Percentiles rank a stretch among this genome's conserved stretches.
Evolutionary conservation across 2,797 vertebrate species (phyloP).

Genomic region (Aulostomus chinensis): DNA sequence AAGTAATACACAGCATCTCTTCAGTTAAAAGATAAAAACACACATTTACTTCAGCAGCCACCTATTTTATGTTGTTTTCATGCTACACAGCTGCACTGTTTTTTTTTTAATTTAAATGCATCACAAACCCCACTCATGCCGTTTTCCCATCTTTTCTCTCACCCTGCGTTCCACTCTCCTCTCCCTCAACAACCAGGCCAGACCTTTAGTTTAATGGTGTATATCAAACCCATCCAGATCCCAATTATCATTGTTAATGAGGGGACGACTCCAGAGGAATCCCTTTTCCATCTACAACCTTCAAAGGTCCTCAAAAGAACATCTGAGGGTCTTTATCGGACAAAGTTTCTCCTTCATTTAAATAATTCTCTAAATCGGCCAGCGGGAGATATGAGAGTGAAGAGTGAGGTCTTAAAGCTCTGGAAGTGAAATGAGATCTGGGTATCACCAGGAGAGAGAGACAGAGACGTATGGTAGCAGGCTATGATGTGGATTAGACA

Average conservation of each 20-base stretch:
- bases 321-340: conserved; percentile 72
- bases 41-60: too few species aligned
- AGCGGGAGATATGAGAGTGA: conserved; percentile 59
- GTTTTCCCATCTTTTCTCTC: too few species aligned
- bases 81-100: too few species aligned
- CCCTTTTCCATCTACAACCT: conserved; percentile 71
- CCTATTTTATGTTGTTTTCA: too few species aligned
- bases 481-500: conserved; percentile 57
- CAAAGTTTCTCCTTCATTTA: conserved; percentile 76
- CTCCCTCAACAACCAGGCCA: too few species aligned
- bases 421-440: conserved; percentile 69
- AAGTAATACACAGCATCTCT: too few species aligned
- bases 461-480: conserved; percentile 28
- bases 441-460: conserved; percentile 27
- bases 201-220: conserved; percentile 65
- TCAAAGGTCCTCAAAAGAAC: conserved; percentile 78
- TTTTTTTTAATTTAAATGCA: too few species aligned
- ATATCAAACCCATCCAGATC: conserved; percentile 73
- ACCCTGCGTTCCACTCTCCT: too few species aligned
- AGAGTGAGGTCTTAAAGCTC: conserved; percentile 60
- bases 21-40: too few species aligned
- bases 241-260: conserved; percentile 78
- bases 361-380: conserved; percentile 74
- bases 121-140: too few species aligned
- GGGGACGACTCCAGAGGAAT: conserved; percentile 69